Conservation (phyloP, 2,888 invertebrate genomes). For the Drosophila bunnanda region DNA sequence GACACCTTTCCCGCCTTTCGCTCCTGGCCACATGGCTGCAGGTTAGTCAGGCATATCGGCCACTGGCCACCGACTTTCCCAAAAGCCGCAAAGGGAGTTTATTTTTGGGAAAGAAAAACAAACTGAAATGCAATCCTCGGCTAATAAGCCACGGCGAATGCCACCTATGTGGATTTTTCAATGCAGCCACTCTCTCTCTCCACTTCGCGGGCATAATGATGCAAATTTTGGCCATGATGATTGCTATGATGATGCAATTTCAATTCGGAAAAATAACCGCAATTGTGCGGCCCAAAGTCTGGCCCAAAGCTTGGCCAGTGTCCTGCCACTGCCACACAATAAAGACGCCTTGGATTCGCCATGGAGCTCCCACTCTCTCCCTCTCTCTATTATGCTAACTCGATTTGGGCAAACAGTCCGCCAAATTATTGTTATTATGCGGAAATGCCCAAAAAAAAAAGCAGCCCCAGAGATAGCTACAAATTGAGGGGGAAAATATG, state of each 20-base stretch:
- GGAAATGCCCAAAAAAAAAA: slow-evolving; percentile 55
- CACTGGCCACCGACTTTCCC: slow-evolving; percentile 59
- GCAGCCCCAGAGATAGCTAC: slow-evolving; percentile 32
- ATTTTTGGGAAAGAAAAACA: slow-evolving; percentile 19
- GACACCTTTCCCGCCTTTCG: slow-evolving; percentile 79
- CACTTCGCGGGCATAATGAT: slow-evolving; percentile 64
- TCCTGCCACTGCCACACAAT: slow-evolving; percentile 49
- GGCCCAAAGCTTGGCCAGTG: slow-evolving; percentile 18
- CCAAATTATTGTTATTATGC: slow-evolving; percentile 79
- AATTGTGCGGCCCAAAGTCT: slow-evolving; percentile 26
- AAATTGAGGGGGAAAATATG: slow-evolving; percentile 22
- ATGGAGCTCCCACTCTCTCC: slow-evolving; percentile 16
- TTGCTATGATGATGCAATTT: slow-evolving; percentile 46
- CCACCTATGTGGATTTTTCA: slow-evolving; percentile 51
- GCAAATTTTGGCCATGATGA: slow-evolving; percentile 71
- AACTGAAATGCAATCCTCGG: slow-evolving; percentile 54
- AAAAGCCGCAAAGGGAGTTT: slow-evolving; percentile 48
- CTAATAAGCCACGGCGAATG: slow-evolving; percentile 63
- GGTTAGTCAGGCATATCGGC: slow-evolving; percentile 73
- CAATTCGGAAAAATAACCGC: slow-evolving; percentile 24
- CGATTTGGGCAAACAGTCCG: slow-evolving; percentile 78
- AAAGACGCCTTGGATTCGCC: slow-evolving; percentile 39
- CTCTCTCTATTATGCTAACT: slow-evolving; percentile 73
- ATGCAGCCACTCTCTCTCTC: slow-evolving; percentile 35
- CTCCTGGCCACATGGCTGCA: slow-evolving; percentile 62